Conservation (phyloP, 53 echinoderm and acorn worm genomes). For the Temnopleurus reevesii region DNA sequence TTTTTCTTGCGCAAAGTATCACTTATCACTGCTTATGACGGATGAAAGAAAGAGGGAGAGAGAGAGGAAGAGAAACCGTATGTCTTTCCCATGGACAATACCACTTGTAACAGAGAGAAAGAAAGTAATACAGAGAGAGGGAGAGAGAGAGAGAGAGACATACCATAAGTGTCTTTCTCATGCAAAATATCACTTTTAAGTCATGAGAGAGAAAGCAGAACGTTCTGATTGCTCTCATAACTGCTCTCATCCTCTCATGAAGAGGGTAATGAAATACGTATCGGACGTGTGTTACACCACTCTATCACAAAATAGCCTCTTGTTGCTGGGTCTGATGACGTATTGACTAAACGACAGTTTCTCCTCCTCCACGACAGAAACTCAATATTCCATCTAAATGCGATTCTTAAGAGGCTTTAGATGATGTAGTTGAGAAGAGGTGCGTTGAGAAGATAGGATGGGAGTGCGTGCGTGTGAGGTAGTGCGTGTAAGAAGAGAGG, state of each 20-base stretch:
- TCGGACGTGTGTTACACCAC: slow-evolving; percentile 33
- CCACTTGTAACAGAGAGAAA: neutral
- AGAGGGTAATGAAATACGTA: slow-evolving; percentile 22
- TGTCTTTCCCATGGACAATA: neutral
- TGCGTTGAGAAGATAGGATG: neutral
- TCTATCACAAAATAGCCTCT: slow-evolving; percentile 31
- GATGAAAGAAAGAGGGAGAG: neutral
- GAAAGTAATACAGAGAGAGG: neutral
- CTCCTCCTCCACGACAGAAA: slow-evolving; percentile 21
- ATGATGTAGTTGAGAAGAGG: neutral
- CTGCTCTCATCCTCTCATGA: neutral
- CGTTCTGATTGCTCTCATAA: neutral
- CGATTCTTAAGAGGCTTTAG: slow-evolving; percentile 2
- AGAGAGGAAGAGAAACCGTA: neutral
- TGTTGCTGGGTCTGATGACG: neutral
- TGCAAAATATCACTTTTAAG: slow-evolving; percentile 31
- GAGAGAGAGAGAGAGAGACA: neutral
- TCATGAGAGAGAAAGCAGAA: slow-evolving; percentile 3
- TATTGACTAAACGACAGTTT: slow-evolving; percentile 40
- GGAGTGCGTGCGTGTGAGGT: neutral
- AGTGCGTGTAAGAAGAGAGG: neutral
- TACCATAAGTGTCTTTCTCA: neutral
- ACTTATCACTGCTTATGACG: too few relatives aligned
- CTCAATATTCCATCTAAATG: slow-evolving; percentile 50
- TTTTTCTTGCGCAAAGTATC: too few relatives aligned